Conservation (phyloP, 2,888 invertebrate species). For the Athalia cordata region DNA sequence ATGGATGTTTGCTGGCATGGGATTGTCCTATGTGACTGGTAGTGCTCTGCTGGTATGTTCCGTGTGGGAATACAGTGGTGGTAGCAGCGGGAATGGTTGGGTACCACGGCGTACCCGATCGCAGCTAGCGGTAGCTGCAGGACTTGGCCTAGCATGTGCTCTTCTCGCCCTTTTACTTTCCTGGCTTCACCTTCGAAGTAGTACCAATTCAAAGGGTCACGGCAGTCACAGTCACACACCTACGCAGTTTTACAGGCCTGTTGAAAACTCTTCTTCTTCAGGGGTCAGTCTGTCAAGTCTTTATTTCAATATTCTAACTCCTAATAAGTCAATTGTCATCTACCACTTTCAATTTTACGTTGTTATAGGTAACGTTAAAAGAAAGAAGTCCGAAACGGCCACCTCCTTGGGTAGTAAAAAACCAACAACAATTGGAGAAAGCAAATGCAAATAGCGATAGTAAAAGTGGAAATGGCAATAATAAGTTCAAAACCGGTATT, state of each 20-base stretch:
- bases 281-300: conserved; percentile 60
- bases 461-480: conserved; percentile 60
- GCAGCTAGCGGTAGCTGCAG: conserved; percentile 75
- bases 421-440: conserved; percentile 65
- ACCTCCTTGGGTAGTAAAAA: conserved; percentile 65
- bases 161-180: conserved; percentile 68
- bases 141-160: conserved; percentile 69
- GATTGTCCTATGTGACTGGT: conserved; percentile 82
- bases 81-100: conserved; percentile 77
- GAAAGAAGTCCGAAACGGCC: conserved; percentile 67
- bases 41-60: conserved; percentile 82
- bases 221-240: conserved; percentile 64
- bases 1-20: conserved; percentile 83
- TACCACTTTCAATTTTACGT: neutral
- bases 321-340: neutral
- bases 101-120: conserved; percentile 84
- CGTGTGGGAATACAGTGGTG: conserved; percentile 79
- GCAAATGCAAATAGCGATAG: conserved; percentile 62
- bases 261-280: conserved; percentile 70
- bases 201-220: conserved; percentile 61
- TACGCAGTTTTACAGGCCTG: conserved; percentile 70
- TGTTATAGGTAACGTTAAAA: conserved; percentile 66
- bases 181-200: conserved; percentile 67
- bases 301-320: neutral
- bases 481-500: conserved; percentile 61